These are phyloP conservation scores for Amphiprion ocellaris DNA, from an alignment of 2,113 vertebrate species.

Conservation along the genomic window DNA sequence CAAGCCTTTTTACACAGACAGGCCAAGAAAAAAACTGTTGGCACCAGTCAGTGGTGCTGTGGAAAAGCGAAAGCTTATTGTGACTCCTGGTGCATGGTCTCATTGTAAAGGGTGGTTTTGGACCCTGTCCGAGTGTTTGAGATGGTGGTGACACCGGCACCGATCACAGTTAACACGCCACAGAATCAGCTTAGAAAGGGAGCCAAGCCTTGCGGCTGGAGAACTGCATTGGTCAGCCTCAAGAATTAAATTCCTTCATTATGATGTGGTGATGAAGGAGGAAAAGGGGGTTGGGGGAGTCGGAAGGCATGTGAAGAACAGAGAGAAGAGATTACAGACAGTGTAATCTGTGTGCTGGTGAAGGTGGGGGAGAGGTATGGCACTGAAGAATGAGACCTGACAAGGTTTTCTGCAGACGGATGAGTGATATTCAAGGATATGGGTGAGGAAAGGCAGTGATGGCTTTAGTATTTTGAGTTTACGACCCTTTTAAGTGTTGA, in stretches of 20 bases:
- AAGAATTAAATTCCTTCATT: constrained; percentile 55
- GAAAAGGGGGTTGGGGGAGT: not conserved
- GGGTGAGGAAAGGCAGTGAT: constrained; percentile 56
- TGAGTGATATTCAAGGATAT: constrained; percentile 62
- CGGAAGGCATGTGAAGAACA: not conserved
- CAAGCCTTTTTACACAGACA: constrained; percentile 10
- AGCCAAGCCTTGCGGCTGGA: constrained; percentile 22
- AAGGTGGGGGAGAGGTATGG: not conserved
- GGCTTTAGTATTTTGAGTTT: constrained; percentile 61
- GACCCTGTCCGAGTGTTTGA: constrained; percentile 32
- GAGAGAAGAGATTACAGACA: constrained; percentile 14
- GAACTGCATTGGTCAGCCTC: not conserved
- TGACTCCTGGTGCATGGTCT: constrained; percentile 38
- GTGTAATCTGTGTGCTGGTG: not conserved
- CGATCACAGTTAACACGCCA: constrained; percentile 33
- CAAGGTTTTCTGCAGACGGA: constrained; percentile 17
- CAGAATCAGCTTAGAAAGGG: constrained; percentile 35
- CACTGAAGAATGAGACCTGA: constrained; percentile 2
- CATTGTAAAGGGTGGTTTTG: constrained; percentile 38
- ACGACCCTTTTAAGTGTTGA: constrained; percentile 63
- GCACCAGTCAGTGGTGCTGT: constrained; percentile 46
- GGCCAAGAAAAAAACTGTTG: constrained; percentile 37
- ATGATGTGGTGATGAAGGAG: constrained; percentile 51
- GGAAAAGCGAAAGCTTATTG: constrained; percentile 46
- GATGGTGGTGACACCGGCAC: constrained; percentile 40